Conservation (phyloP, 2,113 vertebrate genomes). For the Callopanchax toddi region DNA sequence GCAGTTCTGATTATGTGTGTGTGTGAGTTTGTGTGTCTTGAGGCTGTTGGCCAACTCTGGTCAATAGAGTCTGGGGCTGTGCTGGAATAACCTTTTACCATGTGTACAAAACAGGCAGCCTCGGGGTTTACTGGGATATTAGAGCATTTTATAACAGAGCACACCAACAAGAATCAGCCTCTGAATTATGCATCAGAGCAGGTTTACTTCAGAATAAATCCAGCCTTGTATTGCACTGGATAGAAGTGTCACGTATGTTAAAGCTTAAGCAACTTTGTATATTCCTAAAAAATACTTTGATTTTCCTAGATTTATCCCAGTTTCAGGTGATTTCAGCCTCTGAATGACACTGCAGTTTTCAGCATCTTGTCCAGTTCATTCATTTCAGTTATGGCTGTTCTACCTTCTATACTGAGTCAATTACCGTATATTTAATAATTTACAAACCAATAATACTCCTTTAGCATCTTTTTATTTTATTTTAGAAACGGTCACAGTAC, state of each 20-base stretch:
- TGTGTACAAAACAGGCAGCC: slow-evolving; percentile 42
- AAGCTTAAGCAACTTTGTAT: too few species aligned
- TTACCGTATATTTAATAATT: too few species aligned
- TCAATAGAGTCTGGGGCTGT: slow-evolving; percentile 36
- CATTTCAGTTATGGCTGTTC: too few species aligned
- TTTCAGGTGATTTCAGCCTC: neutral
- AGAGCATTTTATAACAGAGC: slow-evolving; percentile 19
- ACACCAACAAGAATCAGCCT: slow-evolving; percentile 14
- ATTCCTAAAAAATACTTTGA: too few species aligned
- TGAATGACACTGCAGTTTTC: neutral
- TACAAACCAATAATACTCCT: too few species aligned
- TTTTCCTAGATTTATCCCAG: neutral
- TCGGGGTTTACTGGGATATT: slow-evolving; percentile 23
- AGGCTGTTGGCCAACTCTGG: slow-evolving; percentile 30
- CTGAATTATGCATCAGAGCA: neutral
- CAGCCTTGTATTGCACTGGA: neutral
- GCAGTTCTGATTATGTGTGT: slow-evolving; percentile 30
- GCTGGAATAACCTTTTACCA: slow-evolving; percentile 46
- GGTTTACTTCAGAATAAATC: neutral
- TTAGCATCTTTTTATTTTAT: too few species aligned
- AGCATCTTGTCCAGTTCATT: too few species aligned
- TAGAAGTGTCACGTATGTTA: too few species aligned
- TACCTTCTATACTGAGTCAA: too few species aligned
- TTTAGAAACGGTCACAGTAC: too few species aligned
- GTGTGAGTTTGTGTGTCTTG: slow-evolving; percentile 44